These are phyloP conservation scores for Synanthedon vespiformis DNA, from an alignment of 2,888 invertebrate genomes.

Conservation along the genomic window DNA sequence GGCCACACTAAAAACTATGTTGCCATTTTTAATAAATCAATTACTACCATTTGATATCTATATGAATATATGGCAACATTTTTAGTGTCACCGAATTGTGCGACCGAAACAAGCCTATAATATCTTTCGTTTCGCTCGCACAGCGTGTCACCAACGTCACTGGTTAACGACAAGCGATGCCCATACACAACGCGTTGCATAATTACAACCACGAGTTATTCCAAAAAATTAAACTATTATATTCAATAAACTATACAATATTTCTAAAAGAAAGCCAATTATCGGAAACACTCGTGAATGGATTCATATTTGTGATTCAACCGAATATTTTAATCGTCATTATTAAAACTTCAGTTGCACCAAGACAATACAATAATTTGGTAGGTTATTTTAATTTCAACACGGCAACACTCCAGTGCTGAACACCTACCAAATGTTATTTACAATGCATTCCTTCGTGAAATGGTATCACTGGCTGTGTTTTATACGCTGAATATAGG, in stretches of 20 bases:
- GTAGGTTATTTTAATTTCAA: constrained; percentile 43
- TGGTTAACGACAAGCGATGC: constrained; percentile 68
- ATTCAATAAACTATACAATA: constrained; percentile 6
- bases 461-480: constrained; percentile 36
- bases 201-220: constrained; percentile 18
- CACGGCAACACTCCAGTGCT: constrained; percentile 38
- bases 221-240: constrained; percentile 10
- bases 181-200: constrained; percentile 60
- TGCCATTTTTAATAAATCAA: constrained; percentile 4
- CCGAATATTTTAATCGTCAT: constrained; percentile 7
- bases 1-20: constrained; percentile 20
- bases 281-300: constrained; percentile 1
- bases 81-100: constrained; percentile 17
- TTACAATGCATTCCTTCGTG: constrained; percentile 58
- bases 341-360: constrained; percentile 8
- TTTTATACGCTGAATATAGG: constrained; percentile 22
- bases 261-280: not conserved
- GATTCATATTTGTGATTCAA: constrained; percentile 10
- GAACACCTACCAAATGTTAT: constrained; percentile 62
- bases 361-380: constrained; percentile 33
- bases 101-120: constrained; percentile 8
- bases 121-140: constrained; percentile 13
- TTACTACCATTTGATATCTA: not conserved
- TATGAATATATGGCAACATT: constrained; percentile 13
- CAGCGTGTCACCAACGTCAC: constrained; percentile 42